Base-by-base conservation (phyloP, 2,797 vertebrate genomes). In the Diplodus sargus region DNA sequence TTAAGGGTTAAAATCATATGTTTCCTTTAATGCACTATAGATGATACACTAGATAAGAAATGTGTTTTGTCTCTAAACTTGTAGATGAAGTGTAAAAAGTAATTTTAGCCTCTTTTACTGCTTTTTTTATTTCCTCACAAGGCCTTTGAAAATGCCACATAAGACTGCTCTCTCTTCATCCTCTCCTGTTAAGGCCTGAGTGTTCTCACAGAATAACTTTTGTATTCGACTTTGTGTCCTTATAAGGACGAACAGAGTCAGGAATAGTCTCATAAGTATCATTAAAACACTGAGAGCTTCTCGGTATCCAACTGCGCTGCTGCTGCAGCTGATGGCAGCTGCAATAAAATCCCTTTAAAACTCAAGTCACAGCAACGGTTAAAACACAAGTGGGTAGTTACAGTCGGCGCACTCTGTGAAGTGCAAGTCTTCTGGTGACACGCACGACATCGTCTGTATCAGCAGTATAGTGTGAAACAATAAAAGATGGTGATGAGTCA, bases 231-330 rank as follows among this genome's bases (percentile, higher is more conserved):
- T 73, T 20, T 58, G 12, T 52, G 0, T 85, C 87, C 86, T 90
- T 90, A 89, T 86, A 86, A 86, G 89, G 88, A 84, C 59, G 18
- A 74, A 22, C 62, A 34, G 51, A 74, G 61, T 83, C 72, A 23
- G 70, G 65, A 54, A 69, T 64, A 64, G 76, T 84, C 70, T 59
- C 14, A 1, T 76, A 73, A 82, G 77, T 51, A 23, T 78, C 72
- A 68, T 79, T 79, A 71, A 87, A 84, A 78, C 39, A 43, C 56
- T 2, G 48, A 57, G 60, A 70, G 66, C 72, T 45, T 68, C 65
- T 76, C 66, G 0, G 54, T 52, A 25, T 80, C 52, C 18, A 17
- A 23, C 57, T 23, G 58, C 25, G 4, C 28, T 10, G 16, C 45
- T 20, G 70, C 51, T 57, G 51, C 16, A 60, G 53, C 68, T 51